A percentile compares a stretch with the other conserved stretches of the same genome.
Conservation (phyloP, 2,113 vertebrate species). For the Lepidiolamprologus cunningtoni region DNA sequence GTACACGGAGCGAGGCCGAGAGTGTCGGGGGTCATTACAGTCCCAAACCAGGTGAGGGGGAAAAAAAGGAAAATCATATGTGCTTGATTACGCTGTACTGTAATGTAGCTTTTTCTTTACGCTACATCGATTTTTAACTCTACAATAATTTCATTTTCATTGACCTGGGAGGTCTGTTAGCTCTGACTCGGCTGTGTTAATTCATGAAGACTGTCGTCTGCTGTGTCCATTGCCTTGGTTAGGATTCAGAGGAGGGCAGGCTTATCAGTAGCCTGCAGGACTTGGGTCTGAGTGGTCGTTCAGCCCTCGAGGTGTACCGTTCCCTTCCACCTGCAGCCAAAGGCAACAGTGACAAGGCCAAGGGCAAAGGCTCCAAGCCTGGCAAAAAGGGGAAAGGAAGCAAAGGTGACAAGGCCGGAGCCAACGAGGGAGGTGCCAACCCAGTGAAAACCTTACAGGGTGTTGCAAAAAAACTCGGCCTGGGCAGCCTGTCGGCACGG, state of each 20-base stretch:
- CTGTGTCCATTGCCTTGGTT: neutral
- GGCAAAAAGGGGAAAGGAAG: constrained; percentile 80
- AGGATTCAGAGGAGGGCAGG: constrained; percentile 64
- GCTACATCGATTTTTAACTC: neutral
- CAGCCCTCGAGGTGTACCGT: constrained; percentile 82
- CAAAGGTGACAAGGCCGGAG: constrained; percentile 63
- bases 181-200: neutral
- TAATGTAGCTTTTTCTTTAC: neutral
- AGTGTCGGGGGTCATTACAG: constrained; percentile 45
- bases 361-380: constrained; percentile 74
- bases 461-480: constrained; percentile 84
- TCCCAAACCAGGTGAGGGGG: constrained; percentile 42
- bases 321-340: constrained; percentile 68
- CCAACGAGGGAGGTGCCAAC: constrained; percentile 66
- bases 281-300: constrained; percentile 73
- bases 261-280: constrained; percentile 81
- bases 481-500: constrained; percentile 83
- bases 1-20: constrained; percentile 78
- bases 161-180: neutral
- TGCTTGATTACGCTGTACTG: neutral
- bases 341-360: constrained; percentile 74
- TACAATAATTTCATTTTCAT: neutral
- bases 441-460: constrained; percentile 86
- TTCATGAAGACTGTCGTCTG: neutral
- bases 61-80: accelerated